Evolutionary conservation across 2,113 vertebrate genomes (phyloP).

Genomic region (Clarias magur): DNA sequence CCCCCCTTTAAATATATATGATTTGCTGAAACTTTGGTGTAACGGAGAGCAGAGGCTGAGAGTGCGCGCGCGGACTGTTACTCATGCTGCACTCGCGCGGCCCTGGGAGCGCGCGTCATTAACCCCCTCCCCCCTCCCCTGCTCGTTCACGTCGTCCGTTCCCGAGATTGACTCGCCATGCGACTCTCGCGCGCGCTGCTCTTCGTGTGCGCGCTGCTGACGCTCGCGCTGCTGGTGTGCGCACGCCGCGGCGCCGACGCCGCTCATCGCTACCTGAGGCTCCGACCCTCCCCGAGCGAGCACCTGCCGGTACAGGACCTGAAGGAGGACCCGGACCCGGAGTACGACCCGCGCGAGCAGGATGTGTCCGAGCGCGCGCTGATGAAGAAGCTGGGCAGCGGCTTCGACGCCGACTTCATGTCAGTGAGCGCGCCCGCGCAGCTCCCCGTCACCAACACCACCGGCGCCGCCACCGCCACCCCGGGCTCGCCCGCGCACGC

Average conservation of each 20-base stretch:
- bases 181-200: constrained; percentile 72
- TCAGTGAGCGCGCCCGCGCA: constrained; percentile 77
- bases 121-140: not conserved
- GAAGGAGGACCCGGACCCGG: constrained; percentile 86
- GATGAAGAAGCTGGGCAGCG: constrained; percentile 85
- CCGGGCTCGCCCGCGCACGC: constrained; percentile 55
- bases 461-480: constrained; percentile 65
- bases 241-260: constrained; percentile 72
- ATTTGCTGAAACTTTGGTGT: no score
- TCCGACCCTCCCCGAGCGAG: constrained; percentile 85
- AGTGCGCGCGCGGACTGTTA: not conserved
- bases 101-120: not conserved
- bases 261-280: constrained; percentile 81
- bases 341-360: constrained; percentile 88
- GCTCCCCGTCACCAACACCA: constrained; percentile 43
- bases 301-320: constrained; percentile 83
- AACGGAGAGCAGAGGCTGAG: no score
- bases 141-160: not conserved
- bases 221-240: constrained; percentile 67
- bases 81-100: not conserved
- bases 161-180: constrained; percentile 61
- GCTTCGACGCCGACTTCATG: constrained; percentile 89
- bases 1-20: no score
- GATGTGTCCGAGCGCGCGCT: constrained; percentile 84
- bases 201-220: constrained; percentile 67